Conservation (phyloP, 2,888 invertebrate species). For the Chrysotoxum bicinctum region DNA sequence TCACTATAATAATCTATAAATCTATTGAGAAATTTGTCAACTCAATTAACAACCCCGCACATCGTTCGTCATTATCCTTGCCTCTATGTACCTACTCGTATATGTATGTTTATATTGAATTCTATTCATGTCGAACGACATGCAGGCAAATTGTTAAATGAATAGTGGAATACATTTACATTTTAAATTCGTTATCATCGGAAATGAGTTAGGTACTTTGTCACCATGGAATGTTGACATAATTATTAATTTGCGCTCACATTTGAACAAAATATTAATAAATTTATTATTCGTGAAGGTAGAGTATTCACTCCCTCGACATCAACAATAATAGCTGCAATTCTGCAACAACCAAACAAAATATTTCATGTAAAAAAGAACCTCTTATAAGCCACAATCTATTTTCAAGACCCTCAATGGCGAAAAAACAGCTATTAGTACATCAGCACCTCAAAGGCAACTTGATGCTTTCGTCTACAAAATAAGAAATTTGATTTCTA, state of each 20-base stretch:
- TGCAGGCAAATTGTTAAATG: slow-evolving; percentile 60
- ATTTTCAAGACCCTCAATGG: slow-evolving; percentile 7
- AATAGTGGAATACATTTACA: slow-evolving; percentile 61
- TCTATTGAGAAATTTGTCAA: slow-evolving; percentile 60
- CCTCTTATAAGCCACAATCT: slow-evolving; percentile 24
- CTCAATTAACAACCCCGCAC: slow-evolving; percentile 52
- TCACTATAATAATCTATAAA: slow-evolving; percentile 47
- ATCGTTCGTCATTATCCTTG: not conserved
- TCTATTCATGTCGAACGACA: slow-evolving; percentile 50
- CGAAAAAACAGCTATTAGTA: not conserved
- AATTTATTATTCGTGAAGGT: slow-evolving; percentile 36
- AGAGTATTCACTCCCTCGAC: slow-evolving; percentile 15
- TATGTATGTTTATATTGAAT: slow-evolving; percentile 42
- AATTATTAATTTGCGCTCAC: slow-evolving; percentile 19
- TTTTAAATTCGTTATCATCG: slow-evolving; percentile 61
- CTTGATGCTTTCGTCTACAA: slow-evolving; percentile 1
- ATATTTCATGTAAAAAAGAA: not conserved
- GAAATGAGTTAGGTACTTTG: slow-evolving; percentile 35
- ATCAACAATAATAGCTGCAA: not conserved
- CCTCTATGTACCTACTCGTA: not conserved
- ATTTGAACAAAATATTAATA: slow-evolving; percentile 20
- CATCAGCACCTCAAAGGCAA: slow-evolving; percentile 35
- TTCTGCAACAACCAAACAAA: not conserved
- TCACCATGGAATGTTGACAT: slow-evolving; percentile 17
- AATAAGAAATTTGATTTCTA: not conserved